These are phyloP conservation scores for Reticulitermes lucifugus DNA, from an alignment of 2,888 invertebrate species.

Conservation along the genomic window DNA sequence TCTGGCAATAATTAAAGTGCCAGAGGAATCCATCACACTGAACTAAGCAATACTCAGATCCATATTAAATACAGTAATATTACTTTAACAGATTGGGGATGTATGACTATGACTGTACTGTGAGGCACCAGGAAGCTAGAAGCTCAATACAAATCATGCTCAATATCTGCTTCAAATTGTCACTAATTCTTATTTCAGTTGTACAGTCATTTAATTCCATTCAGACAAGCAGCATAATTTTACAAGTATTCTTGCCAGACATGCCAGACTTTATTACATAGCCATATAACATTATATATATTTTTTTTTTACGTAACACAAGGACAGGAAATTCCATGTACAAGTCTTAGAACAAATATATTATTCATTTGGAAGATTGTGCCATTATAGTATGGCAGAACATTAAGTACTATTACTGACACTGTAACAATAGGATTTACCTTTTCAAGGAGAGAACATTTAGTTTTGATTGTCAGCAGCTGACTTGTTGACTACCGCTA, in stretches of 20 bases:
- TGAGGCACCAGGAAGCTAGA: too few relatives aligned
- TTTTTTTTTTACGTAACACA: conserved; percentile 1
- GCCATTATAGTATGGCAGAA: background rate
- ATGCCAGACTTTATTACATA: conserved; percentile 11
- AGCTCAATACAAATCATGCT: too few relatives aligned
- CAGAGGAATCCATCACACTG: too few relatives aligned
- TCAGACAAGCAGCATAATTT: too few relatives aligned
- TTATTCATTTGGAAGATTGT: background rate
- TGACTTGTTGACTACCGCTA: conserved; percentile 25
- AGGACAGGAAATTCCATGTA: conserved; percentile 29
- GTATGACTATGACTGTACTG: too few relatives aligned
- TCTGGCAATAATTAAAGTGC: too few relatives aligned
- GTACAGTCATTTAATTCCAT: too few relatives aligned
- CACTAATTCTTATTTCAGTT: too few relatives aligned
- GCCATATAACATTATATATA: background rate
- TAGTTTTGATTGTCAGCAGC: conserved; percentile 21
- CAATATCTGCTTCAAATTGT: too few relatives aligned
- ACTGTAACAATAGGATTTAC: background rate
- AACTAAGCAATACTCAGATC: too few relatives aligned
- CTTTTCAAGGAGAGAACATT: background rate
- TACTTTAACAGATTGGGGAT: too few relatives aligned
- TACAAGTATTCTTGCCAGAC: background rate
- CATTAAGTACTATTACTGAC: background rate
- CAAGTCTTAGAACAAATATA: background rate
- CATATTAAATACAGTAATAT: too few relatives aligned